phyloP scores from a whole-genome alignment of 1,140 invertebrate species.

The Drosophila carrolli region DNA sequence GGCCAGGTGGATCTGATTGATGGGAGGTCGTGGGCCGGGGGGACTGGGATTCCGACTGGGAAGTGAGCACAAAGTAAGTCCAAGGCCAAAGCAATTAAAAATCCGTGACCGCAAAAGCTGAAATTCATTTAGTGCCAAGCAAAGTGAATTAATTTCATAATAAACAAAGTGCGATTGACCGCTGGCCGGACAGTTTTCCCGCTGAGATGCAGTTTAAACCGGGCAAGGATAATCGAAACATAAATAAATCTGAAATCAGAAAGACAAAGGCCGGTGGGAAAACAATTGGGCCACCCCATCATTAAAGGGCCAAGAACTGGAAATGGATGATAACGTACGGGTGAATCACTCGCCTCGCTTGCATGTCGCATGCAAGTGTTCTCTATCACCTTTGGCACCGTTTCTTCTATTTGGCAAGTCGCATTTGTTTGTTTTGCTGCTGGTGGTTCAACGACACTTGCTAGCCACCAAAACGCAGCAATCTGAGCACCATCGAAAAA shows the following conservation, averaged over 20 bases:
- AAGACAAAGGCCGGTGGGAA: conserved; percentile 1
- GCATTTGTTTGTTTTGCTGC: conserved; percentile 22
- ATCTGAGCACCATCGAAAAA: conserved; percentile 11
- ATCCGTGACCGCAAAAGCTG: conserved; percentile 46
- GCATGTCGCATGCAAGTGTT: conserved; percentile 25
- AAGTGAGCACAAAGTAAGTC: conserved; percentile 13
- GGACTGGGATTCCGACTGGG: not conserved
- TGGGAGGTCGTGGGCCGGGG: conserved; percentile 3
- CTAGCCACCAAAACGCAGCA: conserved; percentile 13
- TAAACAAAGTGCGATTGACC: conserved; percentile 34
- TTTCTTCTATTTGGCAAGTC: conserved; percentile 6
- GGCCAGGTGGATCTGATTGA: conserved; percentile 20
- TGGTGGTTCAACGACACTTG: conserved; percentile 43
- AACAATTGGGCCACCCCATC: not conserved
- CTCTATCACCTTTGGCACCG: conserved; percentile 13
- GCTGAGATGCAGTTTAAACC: conserved; percentile 32
- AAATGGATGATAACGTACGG: not conserved
- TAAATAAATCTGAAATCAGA: conserved; percentile 21
- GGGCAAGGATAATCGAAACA: conserved; percentile 18
- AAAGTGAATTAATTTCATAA: conserved; percentile 49
- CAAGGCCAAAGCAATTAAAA: conserved; percentile 46
- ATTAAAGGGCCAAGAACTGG: conserved; percentile 5
- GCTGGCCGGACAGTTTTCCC: conserved; percentile 7
- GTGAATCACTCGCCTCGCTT: conserved; percentile 11
- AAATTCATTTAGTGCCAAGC: conserved; percentile 50